These are phyloP conservation scores for Otocyon megalotis DNA, from an alignment of 2,113 vertebrate species.

Conservation along the genomic window DNA sequence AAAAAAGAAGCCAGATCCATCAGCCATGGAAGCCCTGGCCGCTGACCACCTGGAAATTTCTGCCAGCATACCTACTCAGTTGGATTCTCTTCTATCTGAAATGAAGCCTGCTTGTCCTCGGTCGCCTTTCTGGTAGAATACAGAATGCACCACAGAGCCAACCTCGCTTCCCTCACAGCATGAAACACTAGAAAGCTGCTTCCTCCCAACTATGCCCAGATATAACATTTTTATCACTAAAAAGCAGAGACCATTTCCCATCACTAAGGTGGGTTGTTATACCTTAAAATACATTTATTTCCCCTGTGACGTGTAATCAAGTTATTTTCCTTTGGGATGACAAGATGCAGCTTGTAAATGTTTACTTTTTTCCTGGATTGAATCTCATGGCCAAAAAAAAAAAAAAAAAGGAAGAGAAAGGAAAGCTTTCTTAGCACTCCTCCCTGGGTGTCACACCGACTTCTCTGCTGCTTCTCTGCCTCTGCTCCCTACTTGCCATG, in stretches of 20 bases:
- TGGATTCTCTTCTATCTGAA: not conserved
- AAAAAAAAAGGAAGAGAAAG: too few species aligned
- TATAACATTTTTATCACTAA: not conserved
- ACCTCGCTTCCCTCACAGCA: not conserved
- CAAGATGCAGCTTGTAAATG: not conserved
- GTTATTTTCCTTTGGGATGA: slow-evolving; percentile 27
- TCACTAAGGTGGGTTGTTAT: not conserved
- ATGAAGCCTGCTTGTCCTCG: not conserved
- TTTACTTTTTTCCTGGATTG: slow-evolving; percentile 22
- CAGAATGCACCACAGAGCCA: not conserved
- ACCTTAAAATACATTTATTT: slow-evolving; percentile 39
- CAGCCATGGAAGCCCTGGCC: not conserved
- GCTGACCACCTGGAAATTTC: not conserved
- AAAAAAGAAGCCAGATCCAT: not conserved
- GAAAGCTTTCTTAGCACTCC: not conserved
- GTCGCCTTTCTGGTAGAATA: not conserved
- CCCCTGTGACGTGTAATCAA: not conserved
- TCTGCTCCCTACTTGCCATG: too few species aligned
- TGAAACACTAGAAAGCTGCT: not conserved
- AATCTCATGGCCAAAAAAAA: not conserved
- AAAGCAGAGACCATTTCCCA: not conserved
- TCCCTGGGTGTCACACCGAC: too few species aligned
- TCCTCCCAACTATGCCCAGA: not conserved
- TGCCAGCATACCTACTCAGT: not conserved
- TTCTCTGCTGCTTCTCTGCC: too few species aligned